phyloP scores from a whole-genome alignment of 2,888 invertebrate genomes.

The Hemithea aestivaria region DNA sequence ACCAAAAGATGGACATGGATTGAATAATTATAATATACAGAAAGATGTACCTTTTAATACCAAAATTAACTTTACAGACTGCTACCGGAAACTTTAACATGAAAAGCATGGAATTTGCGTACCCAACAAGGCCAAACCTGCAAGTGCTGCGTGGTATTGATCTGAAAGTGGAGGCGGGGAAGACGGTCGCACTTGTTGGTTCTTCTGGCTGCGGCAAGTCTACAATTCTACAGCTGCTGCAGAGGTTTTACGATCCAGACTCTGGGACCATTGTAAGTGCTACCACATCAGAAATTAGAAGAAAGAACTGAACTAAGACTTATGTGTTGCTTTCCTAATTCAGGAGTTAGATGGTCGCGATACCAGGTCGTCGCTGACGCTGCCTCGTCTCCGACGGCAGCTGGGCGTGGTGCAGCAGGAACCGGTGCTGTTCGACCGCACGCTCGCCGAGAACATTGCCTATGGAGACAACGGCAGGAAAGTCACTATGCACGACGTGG shows the following conservation, averaged over 20 bases:
- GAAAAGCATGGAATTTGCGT: constrained; percentile 85
- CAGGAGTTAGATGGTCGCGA: constrained; percentile 79
- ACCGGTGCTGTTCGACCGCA: constrained; percentile 89
- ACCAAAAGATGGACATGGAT: not conserved
- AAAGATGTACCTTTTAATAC: too few relatives aligned
- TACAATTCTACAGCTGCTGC: constrained; percentile 87
- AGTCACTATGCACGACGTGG: constrained; percentile 85
- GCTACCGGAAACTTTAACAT: constrained; percentile 83
- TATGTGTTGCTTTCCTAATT: constrained; percentile 81
- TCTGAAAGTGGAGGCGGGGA: constrained; percentile 82
- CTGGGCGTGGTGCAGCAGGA: constrained; percentile 92
- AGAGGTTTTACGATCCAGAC: constrained; percentile 88
- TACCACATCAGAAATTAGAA: not conserved
- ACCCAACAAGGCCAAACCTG: constrained; percentile 87
- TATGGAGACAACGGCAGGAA: constrained; percentile 88
- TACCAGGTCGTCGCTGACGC: constrained; percentile 77
- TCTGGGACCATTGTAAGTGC: constrained; percentile 70
- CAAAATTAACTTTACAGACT: constrained; percentile 52
- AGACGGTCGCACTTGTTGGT: constrained; percentile 86
- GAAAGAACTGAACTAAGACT: constrained; percentile 56
- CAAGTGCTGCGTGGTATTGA: constrained; percentile 85
- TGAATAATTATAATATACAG: too few relatives aligned
- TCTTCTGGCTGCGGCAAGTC: constrained; percentile 90
- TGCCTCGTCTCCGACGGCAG: constrained; percentile 84
- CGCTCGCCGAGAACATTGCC: constrained; percentile 91